phyloP scores from a whole-genome alignment of 1,140 invertebrate genomes.

The Drosophila santomea region DNA sequence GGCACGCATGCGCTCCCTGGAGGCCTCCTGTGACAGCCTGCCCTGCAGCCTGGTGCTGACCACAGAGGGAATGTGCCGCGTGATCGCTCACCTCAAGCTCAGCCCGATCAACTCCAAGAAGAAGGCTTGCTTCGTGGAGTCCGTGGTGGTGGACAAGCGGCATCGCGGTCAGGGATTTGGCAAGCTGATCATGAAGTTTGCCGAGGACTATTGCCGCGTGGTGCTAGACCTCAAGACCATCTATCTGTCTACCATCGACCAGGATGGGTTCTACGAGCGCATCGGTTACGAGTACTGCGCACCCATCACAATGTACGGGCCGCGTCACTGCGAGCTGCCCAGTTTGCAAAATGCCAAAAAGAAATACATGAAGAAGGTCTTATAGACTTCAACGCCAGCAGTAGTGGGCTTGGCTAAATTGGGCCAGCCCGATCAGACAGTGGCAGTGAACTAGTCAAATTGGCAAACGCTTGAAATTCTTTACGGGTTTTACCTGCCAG shows the following conservation, averaged over 20 bases:
- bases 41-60: slow-evolving; percentile 90
- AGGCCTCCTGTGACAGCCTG: slow-evolving; percentile 89
- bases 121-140: slow-evolving; percentile 90
- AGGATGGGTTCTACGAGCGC: slow-evolving; percentile 91
- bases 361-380: slow-evolving; percentile 85
- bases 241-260: slow-evolving; percentile 91
- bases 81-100: slow-evolving; percentile 91
- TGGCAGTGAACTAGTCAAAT: slow-evolving; percentile 70
- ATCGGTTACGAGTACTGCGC: slow-evolving; percentile 89
- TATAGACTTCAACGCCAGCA: slow-evolving; percentile 81
- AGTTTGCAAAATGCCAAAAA: slow-evolving; percentile 80
- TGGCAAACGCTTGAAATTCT: slow-evolving; percentile 50
- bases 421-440: slow-evolving; percentile 24
- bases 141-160: slow-evolving; percentile 89
- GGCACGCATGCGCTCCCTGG: slow-evolving; percentile 89
- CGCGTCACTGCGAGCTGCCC: slow-evolving; percentile 80
- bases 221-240: slow-evolving; percentile 87
- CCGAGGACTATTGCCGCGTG: slow-evolving; percentile 89
- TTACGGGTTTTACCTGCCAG: slow-evolving; percentile 45
- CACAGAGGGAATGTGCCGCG: slow-evolving; percentile 85
- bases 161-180: slow-evolving; percentile 90
- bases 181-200: slow-evolving; percentile 88
- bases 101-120: slow-evolving; percentile 88
- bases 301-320: slow-evolving; percentile 89
- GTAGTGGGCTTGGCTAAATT: slow-evolving; percentile 37